Evolutionary conservation across 2,113 vertebrate species (phyloP), one percentile per base, ranked within the genome.

Genomic region (Dolichallabes microphthalmus): DNA sequence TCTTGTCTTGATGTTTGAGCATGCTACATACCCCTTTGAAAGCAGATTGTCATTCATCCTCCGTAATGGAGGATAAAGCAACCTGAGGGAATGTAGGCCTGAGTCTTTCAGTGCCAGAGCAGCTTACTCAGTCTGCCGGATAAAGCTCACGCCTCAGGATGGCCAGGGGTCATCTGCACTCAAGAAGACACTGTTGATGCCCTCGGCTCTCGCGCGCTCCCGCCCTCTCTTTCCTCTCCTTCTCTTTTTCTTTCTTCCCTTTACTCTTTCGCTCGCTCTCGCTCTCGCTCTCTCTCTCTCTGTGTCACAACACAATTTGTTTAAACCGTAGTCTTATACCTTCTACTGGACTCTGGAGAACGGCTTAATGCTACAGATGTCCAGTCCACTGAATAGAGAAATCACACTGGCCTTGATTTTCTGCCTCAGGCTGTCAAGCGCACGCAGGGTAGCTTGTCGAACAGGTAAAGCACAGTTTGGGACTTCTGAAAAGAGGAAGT

Each of bases 141-240:
- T 94, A 92, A 94, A 94, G 90, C 93, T 92, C 93, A 93, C 91
- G 94, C 93, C 94, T 94, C 88, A 91, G 92, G 94, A 93, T 93
- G 92, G 94, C 94, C 94, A 94, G 93, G 91, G 94, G 93, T 94
- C 93, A 94, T 94, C 91, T 92, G 90, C 92, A 89, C 91, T 91
- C 85, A 87, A 92, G 91, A 92, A 92, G 89, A 92, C 88, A 86
- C 88, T 93, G 91, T 94, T 92, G 92, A 93, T 93, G 93, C 93
- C 93, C 93, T 94, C 92, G 90, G 92, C 91, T 91, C 89, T 90
- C 89, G 91, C 88, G 82, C 55, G 71, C 87, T 88, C 88, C 75
- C 78, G 85, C 50, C 66, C 50, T 22, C 19, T 76, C 85, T 85
- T 64, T 35, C 32, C 32, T 35, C 2, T 35, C 32, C 58, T 61